Conservation (phyloP, 2,113 vertebrate genomes). For the Plecturocebus donacophilus region DNA sequence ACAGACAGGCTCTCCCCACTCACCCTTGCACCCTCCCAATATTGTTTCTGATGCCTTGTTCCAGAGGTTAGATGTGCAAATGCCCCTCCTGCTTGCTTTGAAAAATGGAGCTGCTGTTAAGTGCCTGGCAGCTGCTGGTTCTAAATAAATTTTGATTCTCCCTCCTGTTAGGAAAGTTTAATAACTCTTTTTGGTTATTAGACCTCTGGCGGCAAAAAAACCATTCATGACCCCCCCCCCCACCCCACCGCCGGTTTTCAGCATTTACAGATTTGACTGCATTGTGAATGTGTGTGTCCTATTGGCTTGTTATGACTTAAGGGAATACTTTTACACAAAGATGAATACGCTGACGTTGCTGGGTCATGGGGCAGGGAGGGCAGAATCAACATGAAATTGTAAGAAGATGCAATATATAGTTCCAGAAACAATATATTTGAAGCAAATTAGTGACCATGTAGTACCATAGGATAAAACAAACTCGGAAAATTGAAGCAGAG, state of each 20-base stretch:
- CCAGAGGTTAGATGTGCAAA: neutral
- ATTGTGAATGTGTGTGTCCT: neutral
- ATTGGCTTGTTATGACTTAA: neutral
- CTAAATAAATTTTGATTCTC: neutral
- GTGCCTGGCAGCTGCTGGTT: neutral
- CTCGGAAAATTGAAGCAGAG: conserved; percentile 24
- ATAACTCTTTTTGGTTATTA: conserved; percentile 21
- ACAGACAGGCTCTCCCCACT: neutral
- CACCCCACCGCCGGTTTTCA: neutral
- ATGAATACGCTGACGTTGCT: neutral
- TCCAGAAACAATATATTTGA: neutral
- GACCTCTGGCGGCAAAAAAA: neutral
- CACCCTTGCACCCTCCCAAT: too few relatives aligned
- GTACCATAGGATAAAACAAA: neutral
- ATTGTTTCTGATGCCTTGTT: neutral
- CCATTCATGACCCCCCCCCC: neutral
- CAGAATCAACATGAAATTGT: conserved; percentile 21
- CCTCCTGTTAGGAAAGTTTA: conserved; percentile 3
- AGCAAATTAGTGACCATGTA: neutral
- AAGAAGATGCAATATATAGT: neutral
- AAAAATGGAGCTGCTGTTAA: conserved; percentile 7
- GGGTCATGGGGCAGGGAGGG: neutral
- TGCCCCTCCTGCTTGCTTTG: neutral
- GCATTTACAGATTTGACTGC: neutral
- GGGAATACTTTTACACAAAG: conserved; percentile 13